Conservation (phyloP, 1,140 invertebrate genomes). For the Drosophila bipectinata region DNA sequence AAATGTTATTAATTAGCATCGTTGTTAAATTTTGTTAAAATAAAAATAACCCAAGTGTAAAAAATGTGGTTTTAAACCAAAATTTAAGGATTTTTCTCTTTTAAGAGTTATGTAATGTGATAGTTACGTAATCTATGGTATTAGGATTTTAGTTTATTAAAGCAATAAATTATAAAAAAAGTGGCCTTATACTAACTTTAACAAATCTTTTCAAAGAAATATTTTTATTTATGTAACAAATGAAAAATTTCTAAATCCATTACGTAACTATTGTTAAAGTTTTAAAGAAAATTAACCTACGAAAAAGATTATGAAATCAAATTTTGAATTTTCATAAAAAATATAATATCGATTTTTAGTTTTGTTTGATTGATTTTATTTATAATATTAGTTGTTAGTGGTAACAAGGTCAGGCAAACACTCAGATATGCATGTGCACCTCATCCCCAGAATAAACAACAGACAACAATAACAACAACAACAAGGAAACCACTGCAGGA, state of each 20-base stretch:
- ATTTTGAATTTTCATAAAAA: not conserved
- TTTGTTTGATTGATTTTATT: constrained; percentile 59
- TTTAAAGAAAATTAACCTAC: too few species aligned
- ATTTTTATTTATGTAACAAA: too few species aligned
- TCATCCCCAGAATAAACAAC: constrained; percentile 35
- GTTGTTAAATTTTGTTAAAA: not conserved
- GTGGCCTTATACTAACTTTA: not conserved
- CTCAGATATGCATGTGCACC: constrained; percentile 43
- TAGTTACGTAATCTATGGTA: constrained; percentile 26
- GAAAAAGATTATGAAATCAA: too few species aligned
- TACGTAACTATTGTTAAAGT: not conserved
- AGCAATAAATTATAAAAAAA: not conserved
- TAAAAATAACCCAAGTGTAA: not conserved
- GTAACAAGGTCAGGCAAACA: constrained; percentile 74
- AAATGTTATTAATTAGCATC: not conserved
- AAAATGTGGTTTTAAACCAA: not conserved
- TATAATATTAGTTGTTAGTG: constrained; percentile 65
- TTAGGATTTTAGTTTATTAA: not conserved
- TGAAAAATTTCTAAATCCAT: not conserved
- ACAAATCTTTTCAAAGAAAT: not conserved
- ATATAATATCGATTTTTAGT: constrained; percentile 28
- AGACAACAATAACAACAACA: constrained; percentile 40
- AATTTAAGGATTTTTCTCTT: not conserved
- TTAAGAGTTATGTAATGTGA: constrained; percentile 15
- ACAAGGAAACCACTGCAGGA: constrained; percentile 42